phyloP scores from a whole-genome alignment of 2,888 invertebrate genomes.

The Cephus pygmeus region DNA sequence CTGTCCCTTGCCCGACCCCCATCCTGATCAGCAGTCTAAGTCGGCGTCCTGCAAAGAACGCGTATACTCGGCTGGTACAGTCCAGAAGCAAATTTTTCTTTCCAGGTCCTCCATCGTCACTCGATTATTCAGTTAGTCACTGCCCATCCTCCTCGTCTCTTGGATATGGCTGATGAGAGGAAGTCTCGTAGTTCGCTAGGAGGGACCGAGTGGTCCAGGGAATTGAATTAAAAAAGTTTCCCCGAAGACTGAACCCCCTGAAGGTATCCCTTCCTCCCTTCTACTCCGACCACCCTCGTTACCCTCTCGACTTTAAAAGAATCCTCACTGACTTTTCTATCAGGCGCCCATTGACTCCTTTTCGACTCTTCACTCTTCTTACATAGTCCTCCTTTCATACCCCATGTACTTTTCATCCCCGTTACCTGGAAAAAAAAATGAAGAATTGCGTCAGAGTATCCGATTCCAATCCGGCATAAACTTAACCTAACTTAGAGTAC shows the following conservation, averaged over 20 bases:
- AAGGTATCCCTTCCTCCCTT: neutral
- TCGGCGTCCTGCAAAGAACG: neutral
- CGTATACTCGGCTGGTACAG: neutral
- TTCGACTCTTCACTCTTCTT: neutral
- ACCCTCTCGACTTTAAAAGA: neutral
- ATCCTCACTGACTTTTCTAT: neutral
- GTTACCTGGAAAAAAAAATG: neutral
- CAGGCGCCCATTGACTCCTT: neutral
- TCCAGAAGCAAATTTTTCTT: neutral
- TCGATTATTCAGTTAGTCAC: neutral
- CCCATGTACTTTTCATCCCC: neutral
- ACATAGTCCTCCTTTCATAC: neutral
- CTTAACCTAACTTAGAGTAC: no score
- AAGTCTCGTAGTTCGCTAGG: neutral
- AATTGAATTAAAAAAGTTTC: neutral
- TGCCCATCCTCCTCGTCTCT: neutral
- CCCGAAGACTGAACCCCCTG: neutral
- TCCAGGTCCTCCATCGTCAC: neutral
- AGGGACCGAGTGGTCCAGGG: neutral
- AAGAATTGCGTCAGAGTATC: neutral
- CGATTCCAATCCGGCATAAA: no score
- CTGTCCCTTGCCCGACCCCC: no score
- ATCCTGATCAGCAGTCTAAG: neutral
- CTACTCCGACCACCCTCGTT: neutral
- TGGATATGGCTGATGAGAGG: neutral